Evolutionary conservation across 2,888 invertebrate species (phyloP).

Genomic region (Smittia aterrima): DNA sequence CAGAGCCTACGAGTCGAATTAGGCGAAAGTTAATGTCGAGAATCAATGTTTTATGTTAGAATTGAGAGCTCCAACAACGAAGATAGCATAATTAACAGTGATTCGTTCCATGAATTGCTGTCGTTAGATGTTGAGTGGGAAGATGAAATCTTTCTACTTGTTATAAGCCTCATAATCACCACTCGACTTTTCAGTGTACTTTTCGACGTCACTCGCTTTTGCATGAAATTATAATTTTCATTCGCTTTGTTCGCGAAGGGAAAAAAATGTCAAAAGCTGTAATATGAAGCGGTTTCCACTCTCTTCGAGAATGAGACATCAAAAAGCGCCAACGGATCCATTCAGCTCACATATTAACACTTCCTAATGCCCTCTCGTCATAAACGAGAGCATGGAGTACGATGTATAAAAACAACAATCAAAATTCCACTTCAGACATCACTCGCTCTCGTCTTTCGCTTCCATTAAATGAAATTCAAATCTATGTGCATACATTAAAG

Average conservation of each 20-base stretch:
- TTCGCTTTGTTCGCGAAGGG: neutral
- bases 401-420: conserved; percentile 4
- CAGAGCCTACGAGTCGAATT: neutral
- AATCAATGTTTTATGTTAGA: neutral
- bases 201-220: too few species aligned
- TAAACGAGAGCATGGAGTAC: neutral
- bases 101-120: too few species aligned
- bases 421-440: conserved; percentile 28
- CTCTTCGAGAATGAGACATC: neutral
- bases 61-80: neutral
- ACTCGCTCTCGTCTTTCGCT: neutral
- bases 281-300: neutral
- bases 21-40: neutral
- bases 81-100: neutral
- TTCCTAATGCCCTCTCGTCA: conserved; percentile 16
- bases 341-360: conserved; percentile 23
- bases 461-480: conserved; percentile 33
- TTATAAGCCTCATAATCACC: neutral
- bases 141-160: neutral
- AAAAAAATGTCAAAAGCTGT: neutral
- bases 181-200: neutral
- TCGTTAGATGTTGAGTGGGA: too few species aligned
- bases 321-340: neutral
- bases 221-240: conserved; percentile 4
- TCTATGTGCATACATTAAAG: conserved; percentile 37